Conservation (phyloP, 2,113 vertebrate species). For the Bubo bubo region DNA sequence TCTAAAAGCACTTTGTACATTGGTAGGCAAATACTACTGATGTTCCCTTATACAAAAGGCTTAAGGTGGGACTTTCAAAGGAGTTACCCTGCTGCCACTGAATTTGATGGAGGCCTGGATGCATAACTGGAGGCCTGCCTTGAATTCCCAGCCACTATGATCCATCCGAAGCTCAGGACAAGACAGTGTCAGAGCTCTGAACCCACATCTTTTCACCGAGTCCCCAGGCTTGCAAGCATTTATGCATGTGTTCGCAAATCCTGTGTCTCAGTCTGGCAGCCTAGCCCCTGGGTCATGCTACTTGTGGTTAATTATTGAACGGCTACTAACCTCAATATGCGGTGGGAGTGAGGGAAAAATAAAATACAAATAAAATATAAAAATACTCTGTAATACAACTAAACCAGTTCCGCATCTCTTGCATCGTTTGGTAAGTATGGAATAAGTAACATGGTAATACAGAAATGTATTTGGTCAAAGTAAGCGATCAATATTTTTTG, state of each 20-base stretch:
- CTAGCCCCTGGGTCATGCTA: not conserved
- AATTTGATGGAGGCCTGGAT: not conserved
- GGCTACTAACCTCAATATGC: not conserved
- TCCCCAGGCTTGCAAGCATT: not conserved
- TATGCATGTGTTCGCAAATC: not conserved
- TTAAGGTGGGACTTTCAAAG: not conserved
- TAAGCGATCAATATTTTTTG: slow-evolving; percentile 8
- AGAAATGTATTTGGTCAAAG: slow-evolving; percentile 49
- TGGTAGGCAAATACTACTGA: not conserved
- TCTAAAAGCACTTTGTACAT: not conserved
- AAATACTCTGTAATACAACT: not conserved
- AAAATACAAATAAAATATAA: not conserved
- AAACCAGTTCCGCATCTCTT: not conserved
- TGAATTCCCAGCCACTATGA: not conserved
- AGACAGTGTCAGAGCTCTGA: not conserved
- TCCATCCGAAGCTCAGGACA: not conserved
- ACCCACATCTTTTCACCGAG: not conserved
- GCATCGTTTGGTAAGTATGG: not conserved
- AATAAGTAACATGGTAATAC: slow-evolving; percentile 1
- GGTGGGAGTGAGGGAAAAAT: not conserved
- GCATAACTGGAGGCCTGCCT: not conserved
- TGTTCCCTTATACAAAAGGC: not conserved
- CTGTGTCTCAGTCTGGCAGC: not conserved
- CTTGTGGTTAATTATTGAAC: not conserved
- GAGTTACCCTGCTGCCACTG: not conserved